Conservation (phyloP, 2,888 invertebrate genomes). For the Synanthedon myopaeformis region DNA sequence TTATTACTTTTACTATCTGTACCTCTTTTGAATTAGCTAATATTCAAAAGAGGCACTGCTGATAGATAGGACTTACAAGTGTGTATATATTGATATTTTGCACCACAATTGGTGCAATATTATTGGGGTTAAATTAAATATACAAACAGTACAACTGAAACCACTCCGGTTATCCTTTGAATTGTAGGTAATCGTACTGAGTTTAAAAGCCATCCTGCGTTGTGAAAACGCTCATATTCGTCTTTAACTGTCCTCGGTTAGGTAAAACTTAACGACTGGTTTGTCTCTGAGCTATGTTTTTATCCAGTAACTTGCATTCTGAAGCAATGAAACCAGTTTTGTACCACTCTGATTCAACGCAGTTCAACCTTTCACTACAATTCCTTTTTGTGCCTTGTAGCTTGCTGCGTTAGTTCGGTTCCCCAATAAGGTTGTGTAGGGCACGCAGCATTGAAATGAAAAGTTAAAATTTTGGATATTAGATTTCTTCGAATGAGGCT, state of each 20-base stretch:
- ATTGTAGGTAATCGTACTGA: slow-evolving; percentile 13
- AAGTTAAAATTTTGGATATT: neutral
- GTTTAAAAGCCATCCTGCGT: slow-evolving; percentile 21
- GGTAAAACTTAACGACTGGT: slow-evolving; percentile 44
- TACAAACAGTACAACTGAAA: neutral
- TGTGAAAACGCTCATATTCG: slow-evolving; percentile 24
- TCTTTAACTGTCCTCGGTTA: slow-evolving; percentile 14
- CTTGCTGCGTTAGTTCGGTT: slow-evolving; percentile 20
- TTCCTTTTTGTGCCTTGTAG: slow-evolving; percentile 35
- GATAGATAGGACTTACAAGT: no score
- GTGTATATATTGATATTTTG: no score
- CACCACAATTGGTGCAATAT: no score
- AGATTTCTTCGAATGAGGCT: no score
- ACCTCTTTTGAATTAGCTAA: no score
- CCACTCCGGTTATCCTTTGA: neutral
- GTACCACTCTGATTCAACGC: slow-evolving; percentile 48
- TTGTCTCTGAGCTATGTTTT: slow-evolving; percentile 60
- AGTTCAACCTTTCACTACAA: slow-evolving; percentile 58
- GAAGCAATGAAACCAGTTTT: slow-evolving; percentile 63
- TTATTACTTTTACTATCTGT: no score
- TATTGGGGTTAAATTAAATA: no score
- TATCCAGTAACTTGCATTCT: slow-evolving; percentile 68
- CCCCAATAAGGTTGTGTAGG: slow-evolving; percentile 13
- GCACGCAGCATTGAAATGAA: slow-evolving; percentile 25
- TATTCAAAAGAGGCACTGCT: no score